Percentiles rank a stretch among this genome's conserved stretches.
Evolutionary conservation across 2,113 vertebrate species (phyloP).

Genomic region (Ciconia maguari): DNA sequence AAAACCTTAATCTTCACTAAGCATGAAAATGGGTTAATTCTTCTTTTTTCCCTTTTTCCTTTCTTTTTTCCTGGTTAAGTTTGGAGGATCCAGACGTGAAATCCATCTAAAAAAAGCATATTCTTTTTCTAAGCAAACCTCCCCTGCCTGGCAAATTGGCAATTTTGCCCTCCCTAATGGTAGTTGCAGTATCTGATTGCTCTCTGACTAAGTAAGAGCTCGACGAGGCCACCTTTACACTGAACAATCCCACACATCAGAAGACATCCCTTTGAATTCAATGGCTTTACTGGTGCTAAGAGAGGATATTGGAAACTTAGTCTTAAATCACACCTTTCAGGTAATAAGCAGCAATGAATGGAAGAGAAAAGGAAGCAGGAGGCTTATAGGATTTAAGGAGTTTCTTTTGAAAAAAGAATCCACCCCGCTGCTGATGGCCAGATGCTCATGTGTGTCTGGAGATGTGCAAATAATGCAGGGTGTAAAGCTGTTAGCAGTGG

Average conservation of each 20-base stretch:
- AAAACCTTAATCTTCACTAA: background rate
- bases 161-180: background rate
- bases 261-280: background rate
- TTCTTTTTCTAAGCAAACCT: background rate
- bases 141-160: background rate
- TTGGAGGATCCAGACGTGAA: background rate
- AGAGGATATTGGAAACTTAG: background rate
- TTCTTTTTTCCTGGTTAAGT: background rate
- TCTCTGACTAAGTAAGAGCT: background rate
- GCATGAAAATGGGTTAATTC: background rate
- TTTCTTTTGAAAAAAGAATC: constrained; percentile 14
- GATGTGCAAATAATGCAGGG: constrained; percentile 28
- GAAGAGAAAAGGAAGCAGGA: background rate
- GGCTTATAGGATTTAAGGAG: constrained; percentile 27
- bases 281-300: background rate
- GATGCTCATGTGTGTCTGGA: background rate
- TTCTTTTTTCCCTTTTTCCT: background rate
- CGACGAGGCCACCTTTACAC: background rate
- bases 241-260: background rate
- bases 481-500: constrained; percentile 23
- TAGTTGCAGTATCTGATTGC: background rate
- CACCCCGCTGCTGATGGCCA: background rate
- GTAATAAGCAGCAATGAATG: constrained; percentile 34
- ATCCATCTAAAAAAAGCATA: background rate
- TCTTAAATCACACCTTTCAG: constrained; percentile 32